These are phyloP conservation scores for Dendrocopos noguchii DNA, from an alignment of 2,113 vertebrate species.

Conservation along the genomic window DNA sequence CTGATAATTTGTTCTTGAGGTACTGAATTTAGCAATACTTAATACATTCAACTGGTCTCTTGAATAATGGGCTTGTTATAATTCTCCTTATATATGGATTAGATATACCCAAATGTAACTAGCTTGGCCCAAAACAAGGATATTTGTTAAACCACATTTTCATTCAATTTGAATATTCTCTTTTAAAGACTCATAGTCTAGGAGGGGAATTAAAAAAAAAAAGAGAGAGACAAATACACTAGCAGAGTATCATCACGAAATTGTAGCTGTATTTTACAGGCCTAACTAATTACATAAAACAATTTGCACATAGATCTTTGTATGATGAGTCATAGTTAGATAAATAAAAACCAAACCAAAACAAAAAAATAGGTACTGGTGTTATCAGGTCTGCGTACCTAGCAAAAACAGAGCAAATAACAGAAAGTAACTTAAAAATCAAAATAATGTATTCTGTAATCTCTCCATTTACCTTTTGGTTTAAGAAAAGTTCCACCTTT, in stretches of 20 bases:
- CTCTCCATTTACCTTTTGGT: background rate
- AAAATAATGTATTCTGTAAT: background rate
- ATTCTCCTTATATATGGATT: background rate
- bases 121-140: background rate
- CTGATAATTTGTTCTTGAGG: background rate
- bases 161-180: background rate
- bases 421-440: background rate
- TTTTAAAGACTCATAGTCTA: background rate
- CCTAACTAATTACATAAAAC: background rate
- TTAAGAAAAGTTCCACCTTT: background rate
- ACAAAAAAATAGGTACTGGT: too few relatives aligned
- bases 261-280: background rate
- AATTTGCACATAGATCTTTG: background rate
- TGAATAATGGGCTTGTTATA: background rate
- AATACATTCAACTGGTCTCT: background rate
- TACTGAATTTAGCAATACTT: background rate
- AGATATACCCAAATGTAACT: background rate
- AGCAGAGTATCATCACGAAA: background rate
- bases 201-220: background rate
- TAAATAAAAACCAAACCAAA: too few relatives aligned
- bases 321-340: too few relatives aligned
- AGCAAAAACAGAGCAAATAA: background rate
- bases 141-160: background rate
- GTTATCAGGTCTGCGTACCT: too few relatives aligned
- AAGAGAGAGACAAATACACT: background rate